Conservation (phyloP, 2,113 vertebrate species). For the Ammodytes marinus region DNA sequence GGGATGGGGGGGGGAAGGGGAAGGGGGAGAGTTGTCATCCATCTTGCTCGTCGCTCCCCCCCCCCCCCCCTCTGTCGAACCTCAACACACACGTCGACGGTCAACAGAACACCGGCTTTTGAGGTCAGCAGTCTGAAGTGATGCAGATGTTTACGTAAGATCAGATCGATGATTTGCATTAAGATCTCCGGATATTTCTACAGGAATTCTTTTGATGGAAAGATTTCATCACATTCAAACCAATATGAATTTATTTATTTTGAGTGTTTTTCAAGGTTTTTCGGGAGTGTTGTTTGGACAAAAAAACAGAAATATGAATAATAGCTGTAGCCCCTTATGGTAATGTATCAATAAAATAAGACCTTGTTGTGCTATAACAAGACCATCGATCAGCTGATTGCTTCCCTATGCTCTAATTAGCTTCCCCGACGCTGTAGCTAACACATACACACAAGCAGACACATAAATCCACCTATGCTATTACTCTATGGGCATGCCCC, state of each 20-base stretch:
- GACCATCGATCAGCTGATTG: slow-evolving; percentile 31
- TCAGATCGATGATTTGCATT: not conserved
- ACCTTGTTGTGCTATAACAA: not conserved
- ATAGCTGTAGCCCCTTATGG: not conserved
- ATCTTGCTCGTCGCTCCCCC: slow-evolving; percentile 65
- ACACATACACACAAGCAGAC: slow-evolving; percentile 47
- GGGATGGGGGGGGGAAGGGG: not conserved
- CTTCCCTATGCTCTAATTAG: slow-evolving; percentile 1
- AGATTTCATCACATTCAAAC: not conserved
- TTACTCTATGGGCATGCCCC: slow-evolving; percentile 29
- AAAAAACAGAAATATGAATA: not conserved
- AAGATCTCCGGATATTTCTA: not conserved
- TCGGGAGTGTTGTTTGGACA: not conserved
- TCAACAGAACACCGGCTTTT: not conserved
- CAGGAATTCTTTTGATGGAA: not conserved
- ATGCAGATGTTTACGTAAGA: not conserved
- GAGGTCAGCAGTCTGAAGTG: slow-evolving; percentile 25
- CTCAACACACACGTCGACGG: slow-evolving; percentile 53
- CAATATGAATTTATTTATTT: not conserved
- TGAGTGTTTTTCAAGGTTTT: not conserved
- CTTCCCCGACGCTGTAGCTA: slow-evolving; percentile 10
- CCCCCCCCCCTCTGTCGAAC: slow-evolving; percentile 30
- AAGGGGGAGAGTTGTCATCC: slow-evolving; percentile 53
- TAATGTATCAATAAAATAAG: not conserved
- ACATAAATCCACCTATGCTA: slow-evolving; percentile 48